A percentile compares a stretch with the other conserved stretches of the same genome.
phyloP scores from a whole-genome alignment of 2,888 invertebrate genomes.

The Iselma pallidipennis region DNA sequence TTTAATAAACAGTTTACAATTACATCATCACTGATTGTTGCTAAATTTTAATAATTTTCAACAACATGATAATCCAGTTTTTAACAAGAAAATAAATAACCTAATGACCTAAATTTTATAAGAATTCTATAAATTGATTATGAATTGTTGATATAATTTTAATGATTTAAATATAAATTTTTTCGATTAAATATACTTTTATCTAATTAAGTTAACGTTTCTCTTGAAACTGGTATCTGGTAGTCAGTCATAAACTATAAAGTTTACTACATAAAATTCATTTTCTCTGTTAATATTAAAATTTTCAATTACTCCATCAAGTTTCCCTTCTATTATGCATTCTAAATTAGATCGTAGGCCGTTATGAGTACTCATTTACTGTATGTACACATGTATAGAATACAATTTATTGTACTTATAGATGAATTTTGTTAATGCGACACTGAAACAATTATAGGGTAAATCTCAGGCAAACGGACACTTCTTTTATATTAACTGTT shows the following conservation, averaged over 20 bases:
- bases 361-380: conserved; percentile 19
- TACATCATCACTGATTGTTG: conserved; percentile 27
- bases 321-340: conserved; percentile 26
- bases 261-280: conserved; percentile 41
- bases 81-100: too few relatives aligned
- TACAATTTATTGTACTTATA: too few relatives aligned
- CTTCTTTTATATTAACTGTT: too few relatives aligned
- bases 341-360: conserved; percentile 25
- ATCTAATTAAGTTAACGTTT: background rate
- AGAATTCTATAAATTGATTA: too few relatives aligned
- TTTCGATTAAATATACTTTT: background rate
- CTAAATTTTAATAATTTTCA: too few relatives aligned
- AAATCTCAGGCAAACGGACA: too few relatives aligned
- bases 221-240: conserved; percentile 23
- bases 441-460: too few relatives aligned
- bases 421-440: too few relatives aligned
- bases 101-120: too few relatives aligned
- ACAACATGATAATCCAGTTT: too few relatives aligned
- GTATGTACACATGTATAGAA: background rate
- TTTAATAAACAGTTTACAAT: conserved; percentile 34
- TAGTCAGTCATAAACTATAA: conserved; percentile 38
- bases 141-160: too few relatives aligned
- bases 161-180: background rate
- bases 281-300: conserved; percentile 41
- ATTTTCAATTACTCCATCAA: conserved; percentile 40